Base-by-base conservation (phyloP, 1,140 invertebrate genomes). In the Platyura marginata region DNA sequence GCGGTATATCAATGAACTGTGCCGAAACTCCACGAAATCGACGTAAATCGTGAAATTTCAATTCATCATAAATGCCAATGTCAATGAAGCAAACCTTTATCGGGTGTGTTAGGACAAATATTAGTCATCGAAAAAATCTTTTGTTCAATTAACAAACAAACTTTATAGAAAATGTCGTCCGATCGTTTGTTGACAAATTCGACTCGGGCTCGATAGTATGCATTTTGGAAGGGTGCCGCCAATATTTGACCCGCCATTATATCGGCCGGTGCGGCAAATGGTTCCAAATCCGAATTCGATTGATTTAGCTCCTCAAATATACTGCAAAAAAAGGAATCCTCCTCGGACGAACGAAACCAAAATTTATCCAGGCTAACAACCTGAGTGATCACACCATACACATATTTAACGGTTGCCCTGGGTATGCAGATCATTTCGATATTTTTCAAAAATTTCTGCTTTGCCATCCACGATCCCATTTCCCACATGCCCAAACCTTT, bases 11-110 rank as follows among this genome's bases (percentile, higher is more conserved):
- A 1, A 20, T 20, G n/a, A 46, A 9, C 9, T 50, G 21, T 3
- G 51, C 46, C 1, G 32, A 6, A 9, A 9, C 4, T 18, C 47
- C 34, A 46, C 50, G 50, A n/a, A 43, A 37, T 9, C n/a, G 11
- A 13, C 56, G 55, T 8, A 61, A 10, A 15, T 49, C 45, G 1
- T 51, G 34, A 20, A 57, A 50, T n/a, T 45, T 15, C 8, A 59
- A 13, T 16, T 64, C 53, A 2, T 62, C 63, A 3, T 50, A 62
- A 47, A 74, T 75, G n/a, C 89, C 89, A 60, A 69, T 79, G 57
- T 94, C 88, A 18, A 91, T 72, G 53, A 78, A 88, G 37, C 75
- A 68, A 3, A 91, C 70, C 64, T 69, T 47, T 34, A 53, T 54
- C 21, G 10, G 23, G 43, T 46, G 43, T 23, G 22, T n/a, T n/a